These are phyloP conservation scores for Thamnophis sirtalis DNA, from an alignment of 2,113 vertebrate species.

Conservation along the genomic window DNA sequence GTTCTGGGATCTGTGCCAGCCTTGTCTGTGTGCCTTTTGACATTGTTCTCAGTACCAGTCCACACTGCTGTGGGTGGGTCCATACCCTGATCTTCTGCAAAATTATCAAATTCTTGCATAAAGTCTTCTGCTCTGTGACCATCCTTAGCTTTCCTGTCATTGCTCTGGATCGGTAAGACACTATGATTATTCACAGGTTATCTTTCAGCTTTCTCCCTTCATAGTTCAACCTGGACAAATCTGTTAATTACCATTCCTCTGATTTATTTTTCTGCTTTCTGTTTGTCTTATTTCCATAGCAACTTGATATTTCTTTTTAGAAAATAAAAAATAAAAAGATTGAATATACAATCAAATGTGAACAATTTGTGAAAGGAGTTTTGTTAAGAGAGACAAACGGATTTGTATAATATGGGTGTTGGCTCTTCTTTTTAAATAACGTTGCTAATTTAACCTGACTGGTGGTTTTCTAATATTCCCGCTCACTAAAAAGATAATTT, in stretches of 20 bases:
- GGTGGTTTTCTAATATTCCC: neutral
- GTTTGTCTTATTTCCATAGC: neutral
- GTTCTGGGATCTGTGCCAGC: slow-evolving; percentile 90
- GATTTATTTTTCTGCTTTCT: neutral
- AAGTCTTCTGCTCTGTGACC: slow-evolving; percentile 93
- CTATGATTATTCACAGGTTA: neutral
- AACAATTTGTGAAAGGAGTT: neutral
- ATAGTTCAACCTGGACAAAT: neutral
- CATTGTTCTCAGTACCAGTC: slow-evolving; percentile 84
- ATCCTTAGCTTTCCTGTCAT: slow-evolving; percentile 91
- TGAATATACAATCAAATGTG: neutral
- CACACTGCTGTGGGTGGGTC: slow-evolving; percentile 94
- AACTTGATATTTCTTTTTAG: neutral
- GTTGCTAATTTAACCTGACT: neutral
- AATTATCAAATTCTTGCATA: slow-evolving; percentile 91
- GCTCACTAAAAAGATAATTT: neutral
- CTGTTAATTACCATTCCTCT: neutral
- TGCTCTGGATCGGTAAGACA: slow-evolving; percentile 78
- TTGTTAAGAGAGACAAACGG: neutral
- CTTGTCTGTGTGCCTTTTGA: slow-evolving; percentile 96
- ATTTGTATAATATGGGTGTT: neutral
- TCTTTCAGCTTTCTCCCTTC: slow-evolving; percentile 3
- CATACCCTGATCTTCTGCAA: slow-evolving; percentile 88
- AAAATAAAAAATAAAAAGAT: neutral
- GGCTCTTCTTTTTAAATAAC: neutral